Base-by-base conservation (phyloP, 1,140 invertebrate species). In the Olivierus martensii region DNA sequence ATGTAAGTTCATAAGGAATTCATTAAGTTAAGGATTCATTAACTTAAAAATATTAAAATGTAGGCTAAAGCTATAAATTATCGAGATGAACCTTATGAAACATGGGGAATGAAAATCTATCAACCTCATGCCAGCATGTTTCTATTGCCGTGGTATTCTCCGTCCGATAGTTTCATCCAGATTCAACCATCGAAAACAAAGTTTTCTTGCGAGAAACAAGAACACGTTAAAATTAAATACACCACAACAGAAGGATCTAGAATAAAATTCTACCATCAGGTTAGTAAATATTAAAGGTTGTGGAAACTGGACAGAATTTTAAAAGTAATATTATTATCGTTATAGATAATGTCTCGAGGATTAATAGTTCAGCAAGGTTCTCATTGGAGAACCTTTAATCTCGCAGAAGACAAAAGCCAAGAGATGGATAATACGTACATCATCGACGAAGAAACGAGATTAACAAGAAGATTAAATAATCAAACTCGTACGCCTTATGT, bases 331-430 rank as follows among this genome's bases (percentile, higher is more conserved):
- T 28, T 28, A 28, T 51, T 51, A 5, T 22, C 60, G 0, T 49
- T 57, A 7, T 49, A 59, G 21, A 50, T 51, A 3, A 46, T 63
- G 10, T 51, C 61, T 11, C 67, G 69, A 59, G 62, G 61, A 12
- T 48, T 59, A 2, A 55, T 59, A 2, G 43, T 66, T 2, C 46
- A 56, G 1, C 46, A 67, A 3, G 62, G 54, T 1, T 56, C 54
- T 2, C 54, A 56, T 15, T 44, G 63, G 43, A 55, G 69, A 6
- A 53, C 62, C 11, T 70, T 66, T 57, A 64, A 65, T 7, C 62
- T 62, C 7, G 51, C 57, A 6, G 45, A 22, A n/a, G 61, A 65
- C 9, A 28, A 28, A 28, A 28, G 28, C 28, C 28, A 28, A 28
- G 28, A 28, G 28, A 28, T 28, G 4, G 28, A 28, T 28, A 9